Evolutionary conservation across 1,140 invertebrate species (phyloP), one percentile per base, ranked within the genome.

Genomic region (Melitaea cinxia): DNA sequence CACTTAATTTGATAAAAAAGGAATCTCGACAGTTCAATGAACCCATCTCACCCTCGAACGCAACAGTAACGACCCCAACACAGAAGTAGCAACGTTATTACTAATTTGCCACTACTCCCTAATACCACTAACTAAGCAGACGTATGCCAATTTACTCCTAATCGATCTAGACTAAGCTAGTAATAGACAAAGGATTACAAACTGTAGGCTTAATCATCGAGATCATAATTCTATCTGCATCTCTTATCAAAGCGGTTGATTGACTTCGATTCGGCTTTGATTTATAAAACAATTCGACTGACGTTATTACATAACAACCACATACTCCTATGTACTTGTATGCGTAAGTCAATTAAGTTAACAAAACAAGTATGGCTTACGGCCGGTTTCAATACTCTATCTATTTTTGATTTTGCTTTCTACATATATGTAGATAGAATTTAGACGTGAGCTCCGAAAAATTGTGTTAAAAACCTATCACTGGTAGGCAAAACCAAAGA

Each of bases 141-240:
- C 54, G 59, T 55, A 59, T 15, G 64, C 37, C 59, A 67, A 71
- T 63, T 67, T 59, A 55, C 17, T 37, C 37, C 65, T 52, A 63
- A 67, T 71, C 58, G 64, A 60, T 71, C 49, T 65, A 56, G 65
- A 56, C 52, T 49, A 54, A 57, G 66, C 70, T 61, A 56, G 64
- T 73, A 70, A 73, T 67, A 61, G 71, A 73, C 71, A 73, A 73
- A 73, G 71, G 71, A 63, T 70, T 66, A 70, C 70, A 66, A 63
- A 64, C 70, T 65, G 57, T 54, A 52, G 66, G 65, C 58, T 50
- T 63, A 62, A 70, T 70, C 68, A 70, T 57, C 33, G 68, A 28
- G 37, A 57, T 45, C 65, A 61, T 73, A 73, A 73, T 70, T 70
- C 68, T 54, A 73, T 73, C 68, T 73, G 61, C 65, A 73, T 70